phyloP scores from a whole-genome alignment of 2,888 invertebrate species.

The Acanthoscelides obtectus region DNA sequence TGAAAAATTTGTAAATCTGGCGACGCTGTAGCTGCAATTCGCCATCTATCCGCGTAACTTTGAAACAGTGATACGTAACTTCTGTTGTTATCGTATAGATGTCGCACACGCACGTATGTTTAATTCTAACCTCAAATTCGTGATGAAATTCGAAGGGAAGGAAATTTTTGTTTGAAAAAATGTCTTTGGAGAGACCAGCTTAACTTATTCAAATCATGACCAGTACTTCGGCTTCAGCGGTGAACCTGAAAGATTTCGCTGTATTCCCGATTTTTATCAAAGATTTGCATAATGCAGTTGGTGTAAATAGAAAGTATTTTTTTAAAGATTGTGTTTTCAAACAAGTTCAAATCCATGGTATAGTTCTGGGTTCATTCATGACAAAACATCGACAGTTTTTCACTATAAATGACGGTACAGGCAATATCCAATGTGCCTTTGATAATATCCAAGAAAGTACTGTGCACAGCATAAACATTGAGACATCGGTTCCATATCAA shows the following conservation, averaged over 20 bases:
- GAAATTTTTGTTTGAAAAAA: too few relatives aligned
- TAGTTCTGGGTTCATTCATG: not conserved
- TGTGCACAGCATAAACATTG: not conserved
- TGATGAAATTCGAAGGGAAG: not conserved
- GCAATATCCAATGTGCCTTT: not conserved
- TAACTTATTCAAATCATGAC: too few relatives aligned
- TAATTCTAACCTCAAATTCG: not conserved
- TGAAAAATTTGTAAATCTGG: too few relatives aligned
- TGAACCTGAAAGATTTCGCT: not conserved
- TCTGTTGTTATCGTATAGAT: not conserved
- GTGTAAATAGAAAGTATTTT: not conserved
- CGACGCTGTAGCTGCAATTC: too few relatives aligned
- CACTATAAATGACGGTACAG: not conserved
- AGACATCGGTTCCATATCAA: not conserved
- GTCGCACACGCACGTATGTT: not conserved
- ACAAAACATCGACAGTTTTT: not conserved
- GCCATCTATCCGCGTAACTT: too few relatives aligned
- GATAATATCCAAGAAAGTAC: not conserved
- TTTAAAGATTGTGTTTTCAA: not conserved
- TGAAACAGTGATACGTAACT: too few relatives aligned
- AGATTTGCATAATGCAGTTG: not conserved
- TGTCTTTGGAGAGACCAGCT: too few relatives aligned
- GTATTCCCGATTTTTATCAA: not conserved
- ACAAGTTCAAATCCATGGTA: not conserved
- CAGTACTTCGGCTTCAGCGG: not conserved